Conservation (phyloP, 2,888 invertebrate genomes). For the Mesoligia furuncula region DNA sequence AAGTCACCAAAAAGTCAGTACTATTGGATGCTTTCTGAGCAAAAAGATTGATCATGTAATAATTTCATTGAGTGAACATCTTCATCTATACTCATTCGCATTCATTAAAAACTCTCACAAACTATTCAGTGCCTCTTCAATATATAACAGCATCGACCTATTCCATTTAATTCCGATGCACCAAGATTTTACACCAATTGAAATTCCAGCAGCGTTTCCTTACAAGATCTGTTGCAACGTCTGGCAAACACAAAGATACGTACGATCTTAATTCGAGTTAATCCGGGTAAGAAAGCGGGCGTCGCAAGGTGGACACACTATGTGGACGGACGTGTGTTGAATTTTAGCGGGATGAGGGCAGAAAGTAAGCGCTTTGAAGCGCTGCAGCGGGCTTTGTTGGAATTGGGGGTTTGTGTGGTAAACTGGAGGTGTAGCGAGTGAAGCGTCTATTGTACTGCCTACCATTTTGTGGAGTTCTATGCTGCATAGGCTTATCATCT, state of each 20-base stretch:
- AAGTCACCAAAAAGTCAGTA: not conserved
- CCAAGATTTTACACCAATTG: conserved; percentile 62
- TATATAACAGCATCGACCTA: conserved; percentile 36
- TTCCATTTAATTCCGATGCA: conserved; percentile 56
- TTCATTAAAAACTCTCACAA: conserved; percentile 17
- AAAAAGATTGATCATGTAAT: not conserved
- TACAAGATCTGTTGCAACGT: conserved; percentile 75
- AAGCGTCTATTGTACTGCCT: not conserved
- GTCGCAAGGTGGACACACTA: conserved; percentile 83
- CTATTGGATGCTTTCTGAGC: not conserved
- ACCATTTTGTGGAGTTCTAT: not conserved
- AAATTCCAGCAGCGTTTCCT: conserved; percentile 68
- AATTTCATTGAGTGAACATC: not conserved
- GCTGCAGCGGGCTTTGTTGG: conserved; percentile 26
- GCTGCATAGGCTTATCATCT: not conserved
- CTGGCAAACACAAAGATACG: conserved; percentile 83
- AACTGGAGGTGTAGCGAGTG: conserved; percentile 14
- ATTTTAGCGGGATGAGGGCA: conserved; percentile 71
- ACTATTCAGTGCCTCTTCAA: conserved; percentile 39
- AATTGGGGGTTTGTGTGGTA: conserved; percentile 31
- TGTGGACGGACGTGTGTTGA: conserved; percentile 81
- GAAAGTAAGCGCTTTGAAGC: conserved; percentile 59
- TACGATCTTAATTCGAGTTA: conserved; percentile 87
- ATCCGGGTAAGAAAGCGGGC: conserved; percentile 85
- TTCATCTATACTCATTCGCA: not conserved